phyloP scores from a whole-genome alignment of 1,140 invertebrate species.

The Tetragnatha versicolor region DNA sequence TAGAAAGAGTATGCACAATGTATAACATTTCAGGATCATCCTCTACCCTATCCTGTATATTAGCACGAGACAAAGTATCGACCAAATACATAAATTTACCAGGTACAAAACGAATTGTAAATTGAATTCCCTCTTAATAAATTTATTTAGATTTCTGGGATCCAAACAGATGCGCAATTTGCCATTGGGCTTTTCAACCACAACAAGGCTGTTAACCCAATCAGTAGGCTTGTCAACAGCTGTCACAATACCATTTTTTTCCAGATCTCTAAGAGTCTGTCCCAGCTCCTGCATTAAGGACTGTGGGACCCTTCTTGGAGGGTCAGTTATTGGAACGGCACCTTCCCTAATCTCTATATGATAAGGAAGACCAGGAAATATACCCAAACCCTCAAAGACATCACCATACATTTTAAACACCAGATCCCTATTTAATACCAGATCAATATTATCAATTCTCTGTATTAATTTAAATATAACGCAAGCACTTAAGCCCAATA shows the following conservation, averaged over 20 bases:
- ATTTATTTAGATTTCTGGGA: constrained; percentile 59
- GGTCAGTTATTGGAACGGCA: constrained; percentile 12
- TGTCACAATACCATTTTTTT: constrained; percentile 57
- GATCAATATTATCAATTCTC: background rate
- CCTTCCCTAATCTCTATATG: constrained; percentile 18
- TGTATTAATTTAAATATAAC: constrained; percentile 13
- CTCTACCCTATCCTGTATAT: background rate
- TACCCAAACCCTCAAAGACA: constrained; percentile 5
- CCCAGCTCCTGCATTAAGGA: constrained; percentile 37
- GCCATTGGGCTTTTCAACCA: constrained; percentile 55
- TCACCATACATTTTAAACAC: constrained; percentile 7
- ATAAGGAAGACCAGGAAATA: constrained; percentile 4
- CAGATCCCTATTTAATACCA: background rate
- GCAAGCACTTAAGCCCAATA: background rate
- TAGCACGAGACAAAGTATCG: constrained; percentile 6
- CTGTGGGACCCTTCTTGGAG: constrained; percentile 48
- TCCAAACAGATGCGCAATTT: constrained; percentile 57
- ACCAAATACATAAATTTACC: constrained; percentile 1
- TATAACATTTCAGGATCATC: constrained; percentile 16
- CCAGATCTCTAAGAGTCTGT: constrained; percentile 55
- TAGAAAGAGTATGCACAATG: background rate
- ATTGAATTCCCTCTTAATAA: constrained; percentile 53
- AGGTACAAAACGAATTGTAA: too few relatives aligned
- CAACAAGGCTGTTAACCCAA: constrained; percentile 57
- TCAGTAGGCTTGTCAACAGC: constrained; percentile 59